A percentile compares a stretch with the other conserved stretches of the same genome.
Conservation (phyloP, 2,888 invertebrate genomes). For the Tetragonisca angustula region DNA sequence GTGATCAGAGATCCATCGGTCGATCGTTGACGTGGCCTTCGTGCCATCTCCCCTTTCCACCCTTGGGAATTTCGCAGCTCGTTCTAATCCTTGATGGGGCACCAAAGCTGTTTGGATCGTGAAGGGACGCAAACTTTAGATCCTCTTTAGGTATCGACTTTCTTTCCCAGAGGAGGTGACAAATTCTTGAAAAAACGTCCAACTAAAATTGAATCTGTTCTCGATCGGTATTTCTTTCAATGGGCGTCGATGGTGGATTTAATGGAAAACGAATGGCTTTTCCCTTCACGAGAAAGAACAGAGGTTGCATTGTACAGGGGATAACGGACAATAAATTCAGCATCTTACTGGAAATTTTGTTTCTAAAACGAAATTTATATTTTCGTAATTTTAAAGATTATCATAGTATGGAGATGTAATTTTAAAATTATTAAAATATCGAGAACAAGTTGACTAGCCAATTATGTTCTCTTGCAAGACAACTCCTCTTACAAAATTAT, state of each 20-base stretch:
- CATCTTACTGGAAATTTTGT: no score
- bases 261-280: background rate
- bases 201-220: conserved; percentile 32
- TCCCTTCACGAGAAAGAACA: background rate
- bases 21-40: conserved; percentile 64
- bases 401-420: no score
- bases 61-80: conserved; percentile 58
- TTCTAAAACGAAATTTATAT: no score
- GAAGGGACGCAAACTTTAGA: conserved; percentile 24
- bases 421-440: no score
- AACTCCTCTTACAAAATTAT: no score
- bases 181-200: background rate
- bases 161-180: conserved; percentile 11
- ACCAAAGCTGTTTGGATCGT: conserved; percentile 1
- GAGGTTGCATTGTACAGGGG: no score
- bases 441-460: no score
- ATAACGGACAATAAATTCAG: no score
- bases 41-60: conserved; percentile 12
- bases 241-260: background rate
- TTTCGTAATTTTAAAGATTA: no score
- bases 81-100: conserved; percentile 45
- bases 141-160: background rate
- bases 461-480: no score
- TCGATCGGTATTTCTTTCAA: background rate
- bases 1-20: conserved; percentile 68